Conservation (phyloP, 2,797 vertebrate genomes). For the Acanthopagrus latus region DNA sequence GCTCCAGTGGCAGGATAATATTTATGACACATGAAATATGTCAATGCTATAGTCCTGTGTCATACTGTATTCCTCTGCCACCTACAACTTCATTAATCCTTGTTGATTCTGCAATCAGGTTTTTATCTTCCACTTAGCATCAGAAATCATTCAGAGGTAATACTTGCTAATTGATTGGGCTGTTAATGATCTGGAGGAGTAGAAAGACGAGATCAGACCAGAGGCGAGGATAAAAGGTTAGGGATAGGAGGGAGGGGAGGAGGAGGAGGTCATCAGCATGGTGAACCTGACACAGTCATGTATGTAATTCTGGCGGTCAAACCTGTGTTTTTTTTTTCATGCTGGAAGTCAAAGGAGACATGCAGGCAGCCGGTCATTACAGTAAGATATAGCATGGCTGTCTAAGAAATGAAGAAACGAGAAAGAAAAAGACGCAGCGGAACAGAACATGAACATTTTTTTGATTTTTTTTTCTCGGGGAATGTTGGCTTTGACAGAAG, state of each 20-base stretch:
- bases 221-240: background rate
- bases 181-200: conserved; percentile 17
- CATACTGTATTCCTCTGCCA: background rate
- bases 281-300: background rate
- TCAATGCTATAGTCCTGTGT: background rate
- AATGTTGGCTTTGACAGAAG: conserved; percentile 52
- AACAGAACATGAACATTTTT: conserved; percentile 28
- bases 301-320: background rate
- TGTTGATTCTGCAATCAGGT: conserved; percentile 1
- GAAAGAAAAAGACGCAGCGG: background rate
- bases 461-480: conserved; percentile 12
- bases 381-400: conserved; percentile 1
- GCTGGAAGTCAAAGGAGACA: background rate
- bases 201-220: background rate
- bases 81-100: conserved; percentile 12
- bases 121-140: conserved; percentile 3
- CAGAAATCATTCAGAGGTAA: conserved; percentile 24
- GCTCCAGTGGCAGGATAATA: background rate
- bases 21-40: background rate
- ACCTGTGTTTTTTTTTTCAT: conserved; percentile 22
- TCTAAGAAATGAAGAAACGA: conserved; percentile 26
- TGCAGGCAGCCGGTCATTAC: conserved; percentile 5
- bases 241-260: background rate
- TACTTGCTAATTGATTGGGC: conserved; percentile 35
- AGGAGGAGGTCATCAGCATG: background rate